Conservation (phyloP, 2,113 vertebrate genomes). For the Pimephales promelas region DNA sequence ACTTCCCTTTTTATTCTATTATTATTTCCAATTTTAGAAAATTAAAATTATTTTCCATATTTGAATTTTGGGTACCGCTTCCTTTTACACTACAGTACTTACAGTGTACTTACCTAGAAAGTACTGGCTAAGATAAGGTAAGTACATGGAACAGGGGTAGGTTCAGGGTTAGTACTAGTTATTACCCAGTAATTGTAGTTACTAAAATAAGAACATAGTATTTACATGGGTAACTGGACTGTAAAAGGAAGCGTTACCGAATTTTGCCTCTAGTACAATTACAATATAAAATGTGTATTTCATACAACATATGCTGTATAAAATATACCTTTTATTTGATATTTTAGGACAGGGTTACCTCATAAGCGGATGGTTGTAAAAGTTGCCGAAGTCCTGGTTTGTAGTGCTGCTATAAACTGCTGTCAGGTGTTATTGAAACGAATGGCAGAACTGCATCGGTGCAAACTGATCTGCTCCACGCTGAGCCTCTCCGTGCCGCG, state of each 20-base stretch:
- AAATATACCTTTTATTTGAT: neutral
- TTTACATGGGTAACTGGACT: too few relatives aligned
- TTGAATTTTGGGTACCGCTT: too few relatives aligned
- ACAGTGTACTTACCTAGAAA: too few relatives aligned
- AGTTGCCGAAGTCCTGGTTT: neutral
- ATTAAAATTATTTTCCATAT: neutral
- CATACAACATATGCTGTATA: neutral
- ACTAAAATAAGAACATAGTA: too few relatives aligned
- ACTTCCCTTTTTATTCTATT: too few relatives aligned
- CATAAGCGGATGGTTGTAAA: neutral
- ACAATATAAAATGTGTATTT: neutral
- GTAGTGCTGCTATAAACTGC: neutral
- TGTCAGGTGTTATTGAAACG: conserved; percentile 23
- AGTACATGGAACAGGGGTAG: too few relatives aligned
- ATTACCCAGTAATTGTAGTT: too few relatives aligned
- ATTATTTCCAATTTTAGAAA: too few relatives aligned
- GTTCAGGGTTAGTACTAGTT: too few relatives aligned
- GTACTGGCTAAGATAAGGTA: too few relatives aligned
- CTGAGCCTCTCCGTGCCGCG: neutral
- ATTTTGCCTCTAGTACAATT: neutral
- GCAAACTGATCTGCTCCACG: neutral
- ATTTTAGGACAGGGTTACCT: neutral
- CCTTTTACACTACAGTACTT: too few relatives aligned
- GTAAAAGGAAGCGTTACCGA: too few relatives aligned
- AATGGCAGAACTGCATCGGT: neutral